Conservation (phyloP, 2,888 invertebrate species). For the Mimas tiliae region DNA sequence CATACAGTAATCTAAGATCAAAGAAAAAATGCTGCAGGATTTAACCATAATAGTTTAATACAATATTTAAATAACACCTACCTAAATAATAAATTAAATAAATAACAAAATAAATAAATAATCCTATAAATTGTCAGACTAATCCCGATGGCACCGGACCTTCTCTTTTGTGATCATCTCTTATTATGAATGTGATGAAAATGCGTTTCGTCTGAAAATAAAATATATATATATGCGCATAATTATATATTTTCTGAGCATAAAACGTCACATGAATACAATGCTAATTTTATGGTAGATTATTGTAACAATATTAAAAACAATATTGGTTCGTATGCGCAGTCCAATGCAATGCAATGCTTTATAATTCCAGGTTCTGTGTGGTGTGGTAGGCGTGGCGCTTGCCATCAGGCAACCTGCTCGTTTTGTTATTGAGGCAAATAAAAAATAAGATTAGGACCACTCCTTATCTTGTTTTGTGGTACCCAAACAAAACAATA, state of each 20-base stretch:
- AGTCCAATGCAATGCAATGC: no score
- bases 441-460: no score
- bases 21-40: slow-evolving; percentile 25
- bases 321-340: no score
- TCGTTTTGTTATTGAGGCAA: no score
- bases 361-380: no score
- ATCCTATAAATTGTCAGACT: slow-evolving; percentile 51
- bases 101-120: slow-evolving; percentile 51
- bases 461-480: no score
- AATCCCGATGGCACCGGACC: slow-evolving; percentile 62
- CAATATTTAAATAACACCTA: slow-evolving; percentile 42
- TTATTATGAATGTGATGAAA: not conserved
- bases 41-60: slow-evolving; percentile 39
- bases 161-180: slow-evolving; percentile 27
- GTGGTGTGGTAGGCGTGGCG: no score
- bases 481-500: not conserved
- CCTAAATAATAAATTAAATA: slow-evolving; percentile 44
- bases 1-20: no score
- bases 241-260: not conserved
- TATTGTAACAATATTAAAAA: no score
- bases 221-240: not conserved
- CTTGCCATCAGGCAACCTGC: no score
- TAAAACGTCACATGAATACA: not conserved
- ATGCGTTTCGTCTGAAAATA: slow-evolving; percentile 51
- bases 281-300: no score